Percentiles rank a stretch among this genome's conserved stretches.
phyloP scores from a whole-genome alignment of 2,888 invertebrate genomes.

The Temnothorax unifasciatus region DNA sequence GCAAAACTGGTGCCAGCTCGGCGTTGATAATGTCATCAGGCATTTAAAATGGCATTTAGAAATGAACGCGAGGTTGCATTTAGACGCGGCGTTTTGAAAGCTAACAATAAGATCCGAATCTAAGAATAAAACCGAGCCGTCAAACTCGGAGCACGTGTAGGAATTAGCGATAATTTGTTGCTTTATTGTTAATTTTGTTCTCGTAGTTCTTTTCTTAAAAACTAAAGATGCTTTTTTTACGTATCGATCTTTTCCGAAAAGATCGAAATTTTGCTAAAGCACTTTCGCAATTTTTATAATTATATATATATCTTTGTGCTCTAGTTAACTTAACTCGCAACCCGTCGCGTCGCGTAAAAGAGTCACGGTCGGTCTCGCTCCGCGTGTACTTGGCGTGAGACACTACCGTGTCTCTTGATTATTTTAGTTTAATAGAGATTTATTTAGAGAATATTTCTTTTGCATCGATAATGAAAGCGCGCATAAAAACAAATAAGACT shows the following conservation, averaged over 20 bases:
- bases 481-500: not conserved
- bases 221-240: not conserved
- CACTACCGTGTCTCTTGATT: too few relatives aligned
- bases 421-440: not conserved
- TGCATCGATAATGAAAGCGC: not conserved
- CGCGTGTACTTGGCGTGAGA: too few relatives aligned
- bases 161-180: not conserved
- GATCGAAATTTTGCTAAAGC: not conserved
- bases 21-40: not conserved
- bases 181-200: too few relatives aligned
- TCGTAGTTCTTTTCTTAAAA: not conserved
- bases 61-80: not conserved
- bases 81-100: too few relatives aligned
- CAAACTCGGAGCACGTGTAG: not conserved
- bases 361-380: too few relatives aligned
- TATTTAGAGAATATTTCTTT: slow-evolving; percentile 11
- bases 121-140: not conserved
- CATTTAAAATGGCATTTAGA: slow-evolving; percentile 6
- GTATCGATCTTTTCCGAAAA: not conserved
- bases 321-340: too few relatives aligned
- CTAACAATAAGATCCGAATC: not conserved
- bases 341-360: too few relatives aligned
- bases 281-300: not conserved
- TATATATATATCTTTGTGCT: too few relatives aligned
- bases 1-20: too few relatives aligned